Evolutionary conservation across 2,888 invertebrate genomes (phyloP), one percentile per base, ranked within the genome.

Genomic region (Xanthia icteritia): DNA sequence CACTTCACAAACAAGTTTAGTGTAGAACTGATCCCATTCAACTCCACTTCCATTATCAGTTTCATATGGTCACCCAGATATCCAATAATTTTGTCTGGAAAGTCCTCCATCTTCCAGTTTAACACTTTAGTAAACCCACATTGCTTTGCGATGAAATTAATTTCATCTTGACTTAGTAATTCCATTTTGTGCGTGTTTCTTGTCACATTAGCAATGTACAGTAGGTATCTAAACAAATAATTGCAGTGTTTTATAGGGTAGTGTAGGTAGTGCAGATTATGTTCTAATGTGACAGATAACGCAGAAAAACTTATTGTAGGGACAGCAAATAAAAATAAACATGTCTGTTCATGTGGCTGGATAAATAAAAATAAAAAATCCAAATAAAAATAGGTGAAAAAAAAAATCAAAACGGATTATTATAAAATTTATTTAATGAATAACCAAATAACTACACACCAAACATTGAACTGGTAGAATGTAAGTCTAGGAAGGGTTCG

Each of bases 1-100:
- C 97, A 95, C 91, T 98, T 98, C 0, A 97, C 93, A 88, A 98
- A 98, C 80, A 97, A 97, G 36, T 90, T 90, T 1, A 94, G 75
- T n/a, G 89, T 86, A 1, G 90, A 86, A 51, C 76, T 85, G 9
- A 77, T 74, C 42, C 87, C 90, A 39, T 90, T 76, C 4, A 66
- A 64, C 69, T 92, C 89, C 15, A 92, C 91, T 73, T 91, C 85
- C 58, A 95, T 84, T 51, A 82, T 89, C 45, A 96, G 86, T 73
- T 91, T 93, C 17, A 96, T 87, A 86, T 96, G 95, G 74, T 96
- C 96, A 61, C 95, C 95, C 54, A 96, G 90, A 85, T 94, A 94
- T 17, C 96, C 96, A 36, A 95, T 88, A 5, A 95, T 69, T 85
- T 92, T 91, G n/a, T 94, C 90, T 0, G 93, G 83, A 86, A 95